Evolutionary conservation across 2,113 vertebrate species (phyloP), one percentile per base, ranked within the genome.

Genomic region (Caranx melampygus): DNA sequence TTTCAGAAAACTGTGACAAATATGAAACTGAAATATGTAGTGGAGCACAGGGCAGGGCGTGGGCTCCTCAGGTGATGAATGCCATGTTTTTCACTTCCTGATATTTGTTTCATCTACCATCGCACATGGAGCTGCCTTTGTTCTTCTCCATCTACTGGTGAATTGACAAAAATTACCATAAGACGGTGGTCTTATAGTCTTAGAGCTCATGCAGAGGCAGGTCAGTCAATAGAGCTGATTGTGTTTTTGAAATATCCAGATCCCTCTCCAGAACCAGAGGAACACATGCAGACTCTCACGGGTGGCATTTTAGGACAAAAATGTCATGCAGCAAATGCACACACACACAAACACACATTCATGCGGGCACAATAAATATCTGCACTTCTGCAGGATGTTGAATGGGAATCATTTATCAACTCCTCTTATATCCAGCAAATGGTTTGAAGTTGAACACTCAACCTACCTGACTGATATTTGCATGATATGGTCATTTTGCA

Each of bases 141-240:
- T 91, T 84, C 81, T 81, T 47, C 20, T 72, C 68, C 55, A 44
- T 78, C 75, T 11, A 13, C 8, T 62, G 68, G 69, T 20, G 34
- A 59, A 45, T 12, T 42, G 8, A 42, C 40, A 10, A 37, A 37
- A 79, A 91, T 92, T 85, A 88, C 83, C 85, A 84, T 79, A 81
- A 82, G 68, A 62, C 13, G 78, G 82, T 69, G 68, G 51, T 65
- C 81, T 87, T 89, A 85, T 88, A 91, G 84, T 73, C 54, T 16
- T 6, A 69, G 67, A 80, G 64, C 69, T 86, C 72, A 64, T 6
- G 37, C 65, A 37, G 80, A 76, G 70, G 61, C 68, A 67, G 87
- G 81, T 91, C 89, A 84, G 60, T 85, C 88, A 82, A 61, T 81
- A 45, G 37, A 86, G 82, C 84, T 31, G 55, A 2, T 70, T 58